Evolutionary conservation across 2,888 invertebrate genomes (phyloP), one percentile per base, ranked within the genome.

Genomic region (Drosophila neotestacea): DNA sequence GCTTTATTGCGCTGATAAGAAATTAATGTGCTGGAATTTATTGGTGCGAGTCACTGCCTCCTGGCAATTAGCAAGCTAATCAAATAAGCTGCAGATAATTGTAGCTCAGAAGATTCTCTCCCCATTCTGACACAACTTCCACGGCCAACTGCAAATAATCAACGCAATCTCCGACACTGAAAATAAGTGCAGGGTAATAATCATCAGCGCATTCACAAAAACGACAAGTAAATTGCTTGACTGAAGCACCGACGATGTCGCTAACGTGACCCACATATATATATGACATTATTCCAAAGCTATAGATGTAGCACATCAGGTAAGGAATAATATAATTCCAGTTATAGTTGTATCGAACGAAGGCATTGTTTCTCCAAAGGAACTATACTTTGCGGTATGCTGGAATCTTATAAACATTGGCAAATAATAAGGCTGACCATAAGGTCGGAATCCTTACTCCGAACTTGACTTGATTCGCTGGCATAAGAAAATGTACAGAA

Each of bases 1-100:
- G 79, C 77, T 73, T 81, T 77, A 79, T 64, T 42, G 73, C 67
- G 56, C 85, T 89, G 86, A 86, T 86, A 86, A 86, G 86, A 73
- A 78, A 85, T 70, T 85, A 88, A 86, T 85, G 74, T 82, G 67
- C 70, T 28, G 44, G 64, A 86, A 81, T 87, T 87, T 88, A 87
- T 81, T 88, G 85, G 76, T 75, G 71, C 75, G 75, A 67, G 63
- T 61, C 67, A 75, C 70, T 74, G 70, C 66, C 66, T 70, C 44
- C 13, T 47, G 69, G 80, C 85, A 83, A 83, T 83, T 83, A 83
- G 80, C 73, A 28, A 28, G 65, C 77, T 82, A 82, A 82, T 82
- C 82, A 82, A 86, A 78, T 86, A 82, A 82, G 84, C 82, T 66
- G 34, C 73, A 55, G 28, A 63, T 80, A 82, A 81, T 83, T 81